phyloP scores from a whole-genome alignment of 2,888 invertebrate genomes.

The Pseudoips prasinana region DNA sequence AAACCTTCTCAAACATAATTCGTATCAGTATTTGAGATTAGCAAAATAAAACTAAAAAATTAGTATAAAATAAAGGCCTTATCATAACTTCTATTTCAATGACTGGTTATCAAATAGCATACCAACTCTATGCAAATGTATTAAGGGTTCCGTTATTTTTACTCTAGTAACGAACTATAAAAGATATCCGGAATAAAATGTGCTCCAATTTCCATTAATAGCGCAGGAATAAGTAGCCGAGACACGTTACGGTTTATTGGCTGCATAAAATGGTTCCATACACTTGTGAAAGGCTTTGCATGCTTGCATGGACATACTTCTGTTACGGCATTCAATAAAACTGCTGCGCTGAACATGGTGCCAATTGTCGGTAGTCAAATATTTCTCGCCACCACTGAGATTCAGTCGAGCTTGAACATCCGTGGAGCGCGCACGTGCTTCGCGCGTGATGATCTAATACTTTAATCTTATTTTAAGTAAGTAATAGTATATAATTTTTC shows the following conservation, averaged over 20 bases:
- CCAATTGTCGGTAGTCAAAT: slow-evolving; percentile 39
- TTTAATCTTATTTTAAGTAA: too few species aligned
- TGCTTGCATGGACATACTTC: slow-evolving; percentile 43
- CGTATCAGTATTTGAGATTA: too few species aligned
- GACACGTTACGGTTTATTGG: slow-evolving; percentile 43
- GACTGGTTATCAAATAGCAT: too few species aligned
- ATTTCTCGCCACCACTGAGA: slow-evolving; percentile 22
- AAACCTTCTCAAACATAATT: too few species aligned
- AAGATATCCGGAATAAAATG: slow-evolving; percentile 16
- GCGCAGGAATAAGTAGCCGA: slow-evolving; percentile 18
- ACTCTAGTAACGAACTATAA: too few species aligned
- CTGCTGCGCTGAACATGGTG: slow-evolving; percentile 32
- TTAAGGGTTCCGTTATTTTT: too few species aligned
- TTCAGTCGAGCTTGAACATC: slow-evolving; percentile 38
- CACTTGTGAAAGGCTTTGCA: slow-evolving; percentile 43
- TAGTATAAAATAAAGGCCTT: too few species aligned
- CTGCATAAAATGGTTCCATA: slow-evolving; percentile 48
- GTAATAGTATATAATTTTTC: too few species aligned
- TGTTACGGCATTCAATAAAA: slow-evolving; percentile 46
- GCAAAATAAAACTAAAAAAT: too few species aligned
- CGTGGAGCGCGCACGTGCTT: slow-evolving; percentile 28
- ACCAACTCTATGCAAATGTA: too few species aligned
- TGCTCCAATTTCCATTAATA: slow-evolving; percentile 27
- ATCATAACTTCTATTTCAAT: too few species aligned
- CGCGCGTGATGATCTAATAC: too few species aligned